These are phyloP conservation scores for Enteromius thamalakanensis DNA, from an alignment of 2,797 vertebrate genomes.

Conservation along the genomic window DNA sequence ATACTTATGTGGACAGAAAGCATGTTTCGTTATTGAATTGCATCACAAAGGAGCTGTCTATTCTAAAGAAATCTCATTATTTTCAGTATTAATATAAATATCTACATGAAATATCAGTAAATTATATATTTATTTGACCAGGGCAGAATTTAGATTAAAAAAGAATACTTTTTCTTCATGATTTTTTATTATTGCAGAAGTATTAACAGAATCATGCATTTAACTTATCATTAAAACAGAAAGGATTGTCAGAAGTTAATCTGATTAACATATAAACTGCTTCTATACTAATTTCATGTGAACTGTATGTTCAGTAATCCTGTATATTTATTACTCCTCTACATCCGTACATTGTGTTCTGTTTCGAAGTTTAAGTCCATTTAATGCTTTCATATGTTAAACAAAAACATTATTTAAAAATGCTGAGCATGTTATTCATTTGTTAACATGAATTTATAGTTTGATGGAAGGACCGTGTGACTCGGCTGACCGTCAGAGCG, in stretches of 20 bases:
- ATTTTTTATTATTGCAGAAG: not conserved
- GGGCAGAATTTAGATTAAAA: not conserved
- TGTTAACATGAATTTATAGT: not conserved
- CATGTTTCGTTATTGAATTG: not conserved
- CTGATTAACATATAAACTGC: constrained; percentile 5
- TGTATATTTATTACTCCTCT: not conserved
- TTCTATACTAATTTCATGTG: not conserved
- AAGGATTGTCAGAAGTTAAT: not conserved
- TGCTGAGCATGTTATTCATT: not conserved
- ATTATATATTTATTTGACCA: not conserved
- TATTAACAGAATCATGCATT: constrained; percentile 18
- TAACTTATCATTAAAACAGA: not conserved
- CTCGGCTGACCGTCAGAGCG: not conserved
- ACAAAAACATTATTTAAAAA: not conserved
- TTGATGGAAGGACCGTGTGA: not conserved
- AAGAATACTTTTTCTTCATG: not conserved
- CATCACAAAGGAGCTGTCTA: not conserved
- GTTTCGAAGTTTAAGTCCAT: not conserved
- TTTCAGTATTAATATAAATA: too few species aligned
- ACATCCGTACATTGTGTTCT: not conserved
- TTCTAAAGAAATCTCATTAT: not conserved
- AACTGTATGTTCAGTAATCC: not conserved
- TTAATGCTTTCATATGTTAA: constrained; percentile 6
- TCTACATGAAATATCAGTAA: too few species aligned
- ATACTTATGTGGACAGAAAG: not conserved